phyloP scores from a whole-genome alignment of 2,797 vertebrate genomes.

The Scarus forsteni region DNA sequence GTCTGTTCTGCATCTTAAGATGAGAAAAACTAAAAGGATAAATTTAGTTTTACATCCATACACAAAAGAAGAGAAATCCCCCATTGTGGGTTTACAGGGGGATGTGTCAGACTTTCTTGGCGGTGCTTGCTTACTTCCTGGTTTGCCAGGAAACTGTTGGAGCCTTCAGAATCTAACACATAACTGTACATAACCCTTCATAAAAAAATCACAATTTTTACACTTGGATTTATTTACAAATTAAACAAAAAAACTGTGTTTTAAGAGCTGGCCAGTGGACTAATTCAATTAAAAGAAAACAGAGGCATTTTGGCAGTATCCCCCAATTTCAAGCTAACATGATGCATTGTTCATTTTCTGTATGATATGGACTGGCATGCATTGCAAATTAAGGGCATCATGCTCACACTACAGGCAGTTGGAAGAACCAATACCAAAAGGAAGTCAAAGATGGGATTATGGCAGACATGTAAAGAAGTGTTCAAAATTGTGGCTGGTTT shows the following conservation, averaged over 20 bases:
- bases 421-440: too few relatives aligned
- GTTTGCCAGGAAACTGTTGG: slow-evolving; percentile 5
- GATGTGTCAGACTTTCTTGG: slow-evolving; percentile 24
- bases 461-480: too few relatives aligned
- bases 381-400: too few relatives aligned
- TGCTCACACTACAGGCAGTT: too few relatives aligned
- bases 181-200: neutral
- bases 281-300: neutral
- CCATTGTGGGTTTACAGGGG: neutral
- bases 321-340: neutral
- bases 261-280: neutral
- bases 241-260: neutral
- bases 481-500: too few relatives aligned
- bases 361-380: too few relatives aligned
- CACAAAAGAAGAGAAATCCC: neutral
- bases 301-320: neutral
- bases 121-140: neutral
- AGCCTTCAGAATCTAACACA: slow-evolving; percentile 4
- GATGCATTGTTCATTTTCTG: neutral
- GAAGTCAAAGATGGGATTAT: too few relatives aligned
- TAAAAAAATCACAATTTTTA: slow-evolving; percentile 1
- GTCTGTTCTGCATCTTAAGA: too few relatives aligned
- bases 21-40: too few relatives aligned
- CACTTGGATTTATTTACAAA: neutral
- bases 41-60: neutral